Conservation (phyloP, 2,888 invertebrate genomes). For the Cryptophagus acutangulus region DNA sequence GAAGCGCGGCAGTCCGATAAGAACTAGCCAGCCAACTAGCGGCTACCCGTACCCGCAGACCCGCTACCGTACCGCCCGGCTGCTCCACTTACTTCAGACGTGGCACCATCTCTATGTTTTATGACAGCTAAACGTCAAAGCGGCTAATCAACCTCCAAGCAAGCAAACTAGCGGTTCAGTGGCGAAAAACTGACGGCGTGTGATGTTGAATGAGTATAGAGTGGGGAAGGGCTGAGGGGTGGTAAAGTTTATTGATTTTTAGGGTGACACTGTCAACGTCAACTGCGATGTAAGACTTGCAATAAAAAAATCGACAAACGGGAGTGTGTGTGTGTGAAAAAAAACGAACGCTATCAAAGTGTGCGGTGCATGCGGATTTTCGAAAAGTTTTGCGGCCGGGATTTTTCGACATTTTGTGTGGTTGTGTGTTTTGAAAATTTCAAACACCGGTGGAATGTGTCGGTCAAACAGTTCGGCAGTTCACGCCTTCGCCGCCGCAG, state of each 20-base stretch:
- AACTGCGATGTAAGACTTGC: slow-evolving; percentile 51
- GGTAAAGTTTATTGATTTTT: slow-evolving; percentile 60
- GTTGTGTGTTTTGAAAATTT: slow-evolving; percentile 41
- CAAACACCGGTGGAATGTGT: slow-evolving; percentile 47
- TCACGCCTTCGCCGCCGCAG: slow-evolving; percentile 42
- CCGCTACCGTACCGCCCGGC: slow-evolving; percentile 19
- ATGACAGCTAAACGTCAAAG: slow-evolving; percentile 32
- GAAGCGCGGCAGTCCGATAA: slow-evolving; percentile 27
- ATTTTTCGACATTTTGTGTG: slow-evolving; percentile 33
- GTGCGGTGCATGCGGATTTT: slow-evolving; percentile 18
- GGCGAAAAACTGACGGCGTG: slow-evolving; percentile 35
- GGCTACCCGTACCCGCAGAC: background rate
- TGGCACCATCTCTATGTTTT: slow-evolving; percentile 14
- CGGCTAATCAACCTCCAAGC: slow-evolving; percentile 12
- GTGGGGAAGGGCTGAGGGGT: slow-evolving; percentile 50
- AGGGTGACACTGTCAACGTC: slow-evolving; percentile 62
- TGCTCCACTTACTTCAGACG: slow-evolving; percentile 44
- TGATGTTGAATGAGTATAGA: slow-evolving; percentile 46
- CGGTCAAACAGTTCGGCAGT: slow-evolving; percentile 39
- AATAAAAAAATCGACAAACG: slow-evolving; percentile 49
- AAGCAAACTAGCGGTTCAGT: background rate
- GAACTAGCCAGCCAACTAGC: background rate
- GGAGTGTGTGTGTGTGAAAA: slow-evolving; percentile 26
- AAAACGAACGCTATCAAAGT: slow-evolving; percentile 26
- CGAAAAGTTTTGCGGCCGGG: slow-evolving; percentile 26